A percentile compares a stretch with the other conserved stretches of the same genome.
Conservation (phyloP, 2,888 invertebrate species). For the Polydesmus complanatus region DNA sequence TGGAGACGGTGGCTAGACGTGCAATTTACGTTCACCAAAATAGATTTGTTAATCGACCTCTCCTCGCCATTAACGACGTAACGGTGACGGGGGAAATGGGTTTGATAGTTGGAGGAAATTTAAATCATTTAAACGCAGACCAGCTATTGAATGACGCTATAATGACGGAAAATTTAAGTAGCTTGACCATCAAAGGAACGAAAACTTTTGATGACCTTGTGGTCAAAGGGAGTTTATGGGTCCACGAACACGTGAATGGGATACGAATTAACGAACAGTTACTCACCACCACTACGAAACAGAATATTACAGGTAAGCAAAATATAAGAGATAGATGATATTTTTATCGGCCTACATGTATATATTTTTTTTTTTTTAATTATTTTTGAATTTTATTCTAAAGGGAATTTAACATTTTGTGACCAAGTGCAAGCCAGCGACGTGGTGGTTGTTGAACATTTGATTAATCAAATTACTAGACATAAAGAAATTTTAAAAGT, state of each 20-base stretch:
- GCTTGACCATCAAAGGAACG: not conserved
- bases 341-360: too few species aligned
- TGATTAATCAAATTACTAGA: not conserved
- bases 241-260: not conserved
- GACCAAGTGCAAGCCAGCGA: not conserved
- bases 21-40: not conserved
- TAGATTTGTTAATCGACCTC: not conserved
- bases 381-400: not conserved
- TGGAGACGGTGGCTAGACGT: not conserved
- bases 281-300: not conserved
- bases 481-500: not conserved
- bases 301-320: not conserved
- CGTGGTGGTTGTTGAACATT: not conserved
- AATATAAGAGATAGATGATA: not conserved
- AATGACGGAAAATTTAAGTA: not conserved
- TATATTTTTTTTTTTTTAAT: too few species aligned
- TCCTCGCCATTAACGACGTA: not conserved
- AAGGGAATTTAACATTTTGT: not conserved
- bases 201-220: not conserved
- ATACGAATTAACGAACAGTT: not conserved
- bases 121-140: not conserved
- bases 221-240: not conserved
- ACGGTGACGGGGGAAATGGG: not conserved
- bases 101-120: not conserved
- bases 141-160: not conserved